These are phyloP conservation scores for Crocuta crocuta DNA, from an alignment of 2,113 vertebrate genomes.

Conservation along the genomic window DNA sequence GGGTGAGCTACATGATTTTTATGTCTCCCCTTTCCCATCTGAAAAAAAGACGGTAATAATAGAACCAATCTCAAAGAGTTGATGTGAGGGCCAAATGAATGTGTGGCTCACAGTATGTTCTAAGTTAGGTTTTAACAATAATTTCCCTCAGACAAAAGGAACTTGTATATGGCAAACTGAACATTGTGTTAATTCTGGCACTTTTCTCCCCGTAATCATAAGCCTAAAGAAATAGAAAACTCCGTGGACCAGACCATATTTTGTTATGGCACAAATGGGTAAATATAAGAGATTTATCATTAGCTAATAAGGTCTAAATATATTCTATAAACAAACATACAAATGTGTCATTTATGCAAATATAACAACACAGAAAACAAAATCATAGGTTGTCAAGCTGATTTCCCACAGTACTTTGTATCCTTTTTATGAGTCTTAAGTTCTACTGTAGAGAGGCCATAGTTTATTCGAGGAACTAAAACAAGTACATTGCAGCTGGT, in stretches of 20 bases:
- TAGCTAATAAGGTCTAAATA: background rate
- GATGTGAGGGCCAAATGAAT: background rate
- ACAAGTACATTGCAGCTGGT: background rate
- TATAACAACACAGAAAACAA: background rate
- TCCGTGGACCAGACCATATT: background rate
- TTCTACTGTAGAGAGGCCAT: background rate
- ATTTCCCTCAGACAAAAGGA: background rate
- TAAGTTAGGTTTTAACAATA: background rate
- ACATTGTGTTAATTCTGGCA: background rate
- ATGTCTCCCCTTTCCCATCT: background rate
- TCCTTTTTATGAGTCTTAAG: background rate
- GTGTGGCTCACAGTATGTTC: background rate
- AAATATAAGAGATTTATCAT: background rate
- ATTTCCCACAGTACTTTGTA: background rate
- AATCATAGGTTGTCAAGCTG: background rate
- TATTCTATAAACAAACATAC: background rate
- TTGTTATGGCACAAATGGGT: background rate
- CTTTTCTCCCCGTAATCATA: background rate
- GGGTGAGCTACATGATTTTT: background rate
- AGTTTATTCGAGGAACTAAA: background rate
- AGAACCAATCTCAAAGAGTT: background rate
- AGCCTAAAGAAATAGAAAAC: background rate
- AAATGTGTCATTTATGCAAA: background rate
- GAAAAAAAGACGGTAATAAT: background rate
- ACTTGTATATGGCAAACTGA: background rate